phyloP scores from a whole-genome alignment of 2,888 invertebrate genomes.

The Hirtodrosophila cameraria region DNA sequence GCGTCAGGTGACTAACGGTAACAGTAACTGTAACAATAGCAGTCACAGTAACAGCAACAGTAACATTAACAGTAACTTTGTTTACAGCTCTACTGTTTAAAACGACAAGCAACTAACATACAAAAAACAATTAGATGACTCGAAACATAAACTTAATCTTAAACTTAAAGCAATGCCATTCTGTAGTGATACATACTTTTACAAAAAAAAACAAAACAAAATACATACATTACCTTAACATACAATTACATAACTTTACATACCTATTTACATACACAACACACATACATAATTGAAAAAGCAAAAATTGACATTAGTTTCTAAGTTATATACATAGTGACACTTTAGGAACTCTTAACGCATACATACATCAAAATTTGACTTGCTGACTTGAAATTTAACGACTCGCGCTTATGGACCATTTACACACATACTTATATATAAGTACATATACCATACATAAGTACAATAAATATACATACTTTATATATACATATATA shows the following conservation, averaged over 20 bases:
- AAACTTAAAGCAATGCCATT: slow-evolving; percentile 83
- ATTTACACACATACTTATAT: slow-evolving; percentile 53
- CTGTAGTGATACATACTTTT: slow-evolving; percentile 78
- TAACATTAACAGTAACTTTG: slow-evolving; percentile 31
- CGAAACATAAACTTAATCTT: slow-evolving; percentile 35
- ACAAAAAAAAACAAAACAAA: slow-evolving; percentile 23
- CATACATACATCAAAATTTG: slow-evolving; percentile 25
- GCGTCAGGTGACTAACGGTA: slow-evolving; percentile 51
- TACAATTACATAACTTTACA: no score
- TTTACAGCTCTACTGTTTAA: slow-evolving; percentile 39
- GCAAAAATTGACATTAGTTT: slow-evolving; percentile 39
- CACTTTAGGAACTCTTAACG: slow-evolving; percentile 33
- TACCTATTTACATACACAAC: slow-evolving; percentile 29
- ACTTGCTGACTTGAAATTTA: slow-evolving; percentile 49
- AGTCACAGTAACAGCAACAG: slow-evolving; percentile 26
- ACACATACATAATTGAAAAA: slow-evolving; percentile 21
- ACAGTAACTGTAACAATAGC: no score
- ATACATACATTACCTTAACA: no score
- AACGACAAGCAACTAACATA: slow-evolving; percentile 56
- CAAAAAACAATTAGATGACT: slow-evolving; percentile 35
- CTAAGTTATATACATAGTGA: slow-evolving; percentile 36
- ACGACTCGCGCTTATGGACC: slow-evolving; percentile 73
- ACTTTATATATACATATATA: slow-evolving; percentile 26
- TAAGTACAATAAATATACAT: neutral
- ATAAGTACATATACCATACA: slow-evolving; percentile 25